These are phyloP conservation scores for Tetheella fluctuosa DNA, from an alignment of 2,888 invertebrate genomes.

Conservation along the genomic window DNA sequence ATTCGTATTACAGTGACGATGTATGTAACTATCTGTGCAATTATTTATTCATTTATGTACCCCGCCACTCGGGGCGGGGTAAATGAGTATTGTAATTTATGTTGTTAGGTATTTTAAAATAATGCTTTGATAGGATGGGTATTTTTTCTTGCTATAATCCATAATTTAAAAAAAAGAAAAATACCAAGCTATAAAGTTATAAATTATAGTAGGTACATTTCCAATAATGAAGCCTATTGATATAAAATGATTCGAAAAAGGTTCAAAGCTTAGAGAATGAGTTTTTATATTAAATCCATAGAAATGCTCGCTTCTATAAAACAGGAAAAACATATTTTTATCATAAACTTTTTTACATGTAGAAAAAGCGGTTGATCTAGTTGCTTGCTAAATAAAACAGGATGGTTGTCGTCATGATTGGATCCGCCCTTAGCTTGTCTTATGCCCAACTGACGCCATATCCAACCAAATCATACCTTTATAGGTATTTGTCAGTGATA, in stretches of 20 bases:
- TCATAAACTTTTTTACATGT: too few species aligned
- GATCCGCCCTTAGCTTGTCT: neutral
- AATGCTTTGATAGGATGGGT: neutral
- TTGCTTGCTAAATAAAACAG: neutral
- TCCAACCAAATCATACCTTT: too few species aligned
- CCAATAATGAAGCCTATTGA: too few species aligned
- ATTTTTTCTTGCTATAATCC: too few species aligned
- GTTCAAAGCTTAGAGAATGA: too few species aligned
- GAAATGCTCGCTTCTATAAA: too few species aligned
- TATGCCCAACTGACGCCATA: neutral
- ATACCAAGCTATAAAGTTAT: too few species aligned
- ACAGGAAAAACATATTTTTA: neutral
- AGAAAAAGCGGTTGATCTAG: neutral
- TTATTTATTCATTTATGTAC: slow-evolving; percentile 4
- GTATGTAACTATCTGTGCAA: slow-evolving; percentile 8
- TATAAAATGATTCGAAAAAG: too few species aligned
- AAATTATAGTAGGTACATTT: too few species aligned
- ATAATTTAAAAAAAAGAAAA: too few species aligned
- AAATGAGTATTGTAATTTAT: neutral
- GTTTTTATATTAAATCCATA: too few species aligned
- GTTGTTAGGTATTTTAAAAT: neutral
- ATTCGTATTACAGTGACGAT: slow-evolving; percentile 9
- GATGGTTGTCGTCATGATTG: neutral
- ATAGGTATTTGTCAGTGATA: too few species aligned
- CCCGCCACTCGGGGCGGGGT: neutral